Evolutionary conservation across 2,888 invertebrate genomes (phyloP), one percentile per base, ranked within the genome.

Genomic region (Cheilosia vulpina): DNA sequence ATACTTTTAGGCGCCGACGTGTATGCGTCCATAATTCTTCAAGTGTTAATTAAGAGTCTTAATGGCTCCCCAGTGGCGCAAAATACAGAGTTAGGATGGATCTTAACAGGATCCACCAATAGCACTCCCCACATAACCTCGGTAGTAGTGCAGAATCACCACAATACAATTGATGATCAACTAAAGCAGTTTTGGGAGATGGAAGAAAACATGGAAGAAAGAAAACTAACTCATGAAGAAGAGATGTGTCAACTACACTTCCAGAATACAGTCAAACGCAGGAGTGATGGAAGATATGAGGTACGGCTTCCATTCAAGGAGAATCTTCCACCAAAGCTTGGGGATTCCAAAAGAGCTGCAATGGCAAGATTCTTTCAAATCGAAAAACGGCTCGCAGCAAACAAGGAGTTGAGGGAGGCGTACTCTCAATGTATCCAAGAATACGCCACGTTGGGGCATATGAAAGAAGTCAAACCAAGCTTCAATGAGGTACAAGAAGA

Each of bases 31-130:
- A 76, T 76, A 6, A 76, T 68, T 19, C 4, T 58, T 2, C 52
- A 76, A 53, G 66, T 66, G 0, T n/a, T 77, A 11, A 21, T 77
- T 2, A 50, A 52, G 13, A 38, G 27, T 13, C 4, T 24, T 41
- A 11, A 11, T 21, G 68, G 68, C 2, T 43, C 34, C 3, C 76
- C 58, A 4, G 58, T 76, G 6, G 66, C 76, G n/a, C 76, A 77
- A 15, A 15, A 45, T 4, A 68, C 76, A 7, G 77, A 69, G 17
- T 47, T 68, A 17, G 60, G 62, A 15, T 69, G 53, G 62, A 77
- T 68, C 34, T 31, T 77, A 34, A 63, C 62, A 19, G 63, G 71
- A 63, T 13, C 11, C 0, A 38, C 47, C 2, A 52, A 21, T 7
- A 24, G 11, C 9, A 11, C 4, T 15, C 5, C 2, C 11, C 27